Base-by-base conservation (phyloP, 2,113 vertebrate genomes). In the Callipepla californica region DNA sequence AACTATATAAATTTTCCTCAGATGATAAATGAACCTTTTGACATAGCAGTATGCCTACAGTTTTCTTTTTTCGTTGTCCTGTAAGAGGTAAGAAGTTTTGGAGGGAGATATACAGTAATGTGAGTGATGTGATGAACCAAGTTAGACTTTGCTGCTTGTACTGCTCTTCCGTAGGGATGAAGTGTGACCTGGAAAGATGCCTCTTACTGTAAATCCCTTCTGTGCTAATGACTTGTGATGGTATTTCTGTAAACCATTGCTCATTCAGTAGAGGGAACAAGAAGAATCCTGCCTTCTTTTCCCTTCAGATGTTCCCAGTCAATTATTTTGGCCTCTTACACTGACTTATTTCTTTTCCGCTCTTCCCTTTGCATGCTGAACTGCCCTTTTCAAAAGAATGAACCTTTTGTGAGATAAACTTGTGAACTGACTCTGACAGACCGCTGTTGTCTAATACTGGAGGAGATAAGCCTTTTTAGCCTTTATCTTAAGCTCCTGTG, bases 401-500 rank as follows among this genome's bases (percentile, higher is more conserved):
- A 65, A 90, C 69, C 68, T 76, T 68, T 78, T 72, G 4, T 62
- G 66, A 92, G 89, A 84, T 76, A 75, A 91, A 65, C 66, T 87
- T 75, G 44, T 87, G 84, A 93, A 87, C 57, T 79, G 87, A 57
- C 36, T 92, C 78, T 88, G 74, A 72, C 73, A 84, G 69, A 22
- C 77, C 36, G 40, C 36, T 77, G 62, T 87, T 94, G 76, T 88
- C 61, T 92, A 68, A 57, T 45, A 20, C 30, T 73, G 83, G 57
- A 67, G 47, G 47, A 95, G 88, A 92, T 93, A 83, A 88, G 44
- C 44, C 57, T 47, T 87, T 90, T 78, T 78, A 90, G 66, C 66
- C 48, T 92, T 93, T 93, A 58, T 89, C 80, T 84, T 57, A 32
- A 57, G 11, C 90, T 94, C 87, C 89, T 95, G 86, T 90, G 75